A percentile compares a stretch with the other conserved stretches of the same genome.
These are phyloP conservation scores for Columba janthina DNA, from an alignment of 2,113 vertebrate species.

Conservation along the genomic window DNA sequence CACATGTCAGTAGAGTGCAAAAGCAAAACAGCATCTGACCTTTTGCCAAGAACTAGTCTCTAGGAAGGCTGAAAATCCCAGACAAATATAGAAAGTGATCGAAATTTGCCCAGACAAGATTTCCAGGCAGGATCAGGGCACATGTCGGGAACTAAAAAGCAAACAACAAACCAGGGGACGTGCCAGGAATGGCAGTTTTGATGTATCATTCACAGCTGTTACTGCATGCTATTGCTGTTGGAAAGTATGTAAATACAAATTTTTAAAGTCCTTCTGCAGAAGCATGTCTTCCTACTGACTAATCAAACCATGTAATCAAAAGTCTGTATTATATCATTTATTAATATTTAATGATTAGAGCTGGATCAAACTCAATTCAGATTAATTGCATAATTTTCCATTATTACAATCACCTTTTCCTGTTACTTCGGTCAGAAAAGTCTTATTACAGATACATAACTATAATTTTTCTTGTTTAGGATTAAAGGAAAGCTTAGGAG, in stretches of 20 bases:
- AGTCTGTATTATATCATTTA: background rate
- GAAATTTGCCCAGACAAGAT: background rate
- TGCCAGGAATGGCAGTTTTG: background rate
- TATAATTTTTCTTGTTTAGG: background rate
- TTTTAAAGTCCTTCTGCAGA: background rate
- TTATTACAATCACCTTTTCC: background rate
- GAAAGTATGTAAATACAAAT: background rate
- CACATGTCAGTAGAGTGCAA: background rate
- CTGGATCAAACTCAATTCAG: background rate
- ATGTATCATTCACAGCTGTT: background rate
- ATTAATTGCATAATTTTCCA: background rate
- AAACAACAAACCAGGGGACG: background rate
- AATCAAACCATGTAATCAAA: slow-evolving; percentile 13
- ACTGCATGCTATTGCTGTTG: background rate
- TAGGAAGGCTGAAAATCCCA: background rate
- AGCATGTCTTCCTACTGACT: background rate
- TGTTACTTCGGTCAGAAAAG: background rate
- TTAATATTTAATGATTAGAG: background rate
- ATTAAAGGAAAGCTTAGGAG: background rate
- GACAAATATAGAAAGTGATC: background rate
- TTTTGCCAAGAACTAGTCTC: background rate
- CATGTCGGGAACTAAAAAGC: background rate
- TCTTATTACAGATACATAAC: background rate
- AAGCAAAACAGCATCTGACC: background rate
- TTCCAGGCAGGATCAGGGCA: background rate